Percentiles rank a stretch among this genome's conserved stretches.
phyloP scores from a whole-genome alignment of 2,113 vertebrate species.

The Deroptyus accipitrinus region DNA sequence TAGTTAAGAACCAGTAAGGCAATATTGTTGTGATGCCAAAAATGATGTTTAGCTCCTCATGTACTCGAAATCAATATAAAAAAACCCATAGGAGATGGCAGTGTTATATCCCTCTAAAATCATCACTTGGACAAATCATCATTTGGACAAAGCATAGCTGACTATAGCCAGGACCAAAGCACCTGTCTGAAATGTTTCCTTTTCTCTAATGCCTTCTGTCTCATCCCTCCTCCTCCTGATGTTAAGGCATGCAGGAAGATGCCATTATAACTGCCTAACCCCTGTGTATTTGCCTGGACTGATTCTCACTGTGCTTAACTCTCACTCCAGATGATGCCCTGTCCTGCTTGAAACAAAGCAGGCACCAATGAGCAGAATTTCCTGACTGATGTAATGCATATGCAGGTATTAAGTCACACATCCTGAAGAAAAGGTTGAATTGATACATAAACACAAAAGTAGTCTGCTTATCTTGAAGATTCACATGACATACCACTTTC shows the following conservation, averaged over 20 bases:
- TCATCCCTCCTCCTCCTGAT: not conserved
- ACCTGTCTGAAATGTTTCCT: conserved; percentile 41
- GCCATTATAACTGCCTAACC: conserved; percentile 23
- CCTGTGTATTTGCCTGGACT: not conserved
- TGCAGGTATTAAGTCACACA: not conserved
- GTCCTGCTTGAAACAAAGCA: conserved; percentile 36
- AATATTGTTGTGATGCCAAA: not conserved
- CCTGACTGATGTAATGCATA: conserved; percentile 24
- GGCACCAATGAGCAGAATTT: conserved; percentile 41
- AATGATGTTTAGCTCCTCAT: not conserved
- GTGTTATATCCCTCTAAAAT: not conserved
- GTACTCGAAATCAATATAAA: conserved; percentile 9
- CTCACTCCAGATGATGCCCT: conserved; percentile 21
- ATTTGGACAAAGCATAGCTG: not conserved
- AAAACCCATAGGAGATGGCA: not conserved
- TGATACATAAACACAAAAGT: conserved; percentile 8
- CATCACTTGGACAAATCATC: not conserved
- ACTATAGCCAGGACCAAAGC: conserved; percentile 6
- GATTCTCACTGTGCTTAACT: not conserved
- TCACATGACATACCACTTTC: not conserved
- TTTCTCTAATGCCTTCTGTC: not conserved
- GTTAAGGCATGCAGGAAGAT: conserved; percentile 42
- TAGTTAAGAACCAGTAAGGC: not conserved
- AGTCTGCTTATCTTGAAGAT: conserved; percentile 8
- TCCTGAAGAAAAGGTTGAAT: not conserved